Evolutionary conservation across 1,140 invertebrate species (phyloP), one percentile per base, ranked within the genome.

Genomic region (Meloidogyne chitwoodi): DNA sequence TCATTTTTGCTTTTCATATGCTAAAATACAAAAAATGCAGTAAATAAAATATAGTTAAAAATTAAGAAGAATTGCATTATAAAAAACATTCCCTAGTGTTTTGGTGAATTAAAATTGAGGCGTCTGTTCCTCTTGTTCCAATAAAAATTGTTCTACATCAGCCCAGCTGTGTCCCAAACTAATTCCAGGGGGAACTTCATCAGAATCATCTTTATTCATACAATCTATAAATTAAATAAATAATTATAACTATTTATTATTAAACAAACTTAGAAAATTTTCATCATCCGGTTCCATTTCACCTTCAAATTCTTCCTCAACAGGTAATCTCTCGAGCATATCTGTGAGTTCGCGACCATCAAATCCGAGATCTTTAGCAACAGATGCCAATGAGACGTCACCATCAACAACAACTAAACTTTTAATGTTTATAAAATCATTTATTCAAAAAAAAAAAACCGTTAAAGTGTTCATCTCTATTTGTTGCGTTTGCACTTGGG

Each of bases 361-460:
- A 26, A 79, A 77, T 12, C 78, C 78, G 0, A 79, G 74, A 48
- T 79, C 78, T 48, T 79, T 79, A 5, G 78, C 78, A 24, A 79
- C 78, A 26, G 78, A 79, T 26, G 78, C 78, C 29, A 79, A 24
- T 24, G 78, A 79, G n/a, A 79, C 79, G 29, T 79, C 78, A 56
- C 48, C 48, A n/a, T 56, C 48, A n/a, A 56, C 48, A n/a, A 56
- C 48, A 56, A 56, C 48, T 56, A 56, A 1, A 0, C 10, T n/a
- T 5, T 2, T 56, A 5, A 5, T 11, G 14, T n/a, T 56, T 56
- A n/a, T 56, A 56, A 56, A 56, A n/a, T n/a, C 5, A n/a, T n/a
- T n/a, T n/a, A 16, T 56, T n/a, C 4, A 1, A 48, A n/a, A n/a
- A n/a, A n/a, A n/a, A n/a, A n/a, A 56, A n/a, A 56, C 48, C 48